Evolutionary conservation across 2,797 vertebrate species (phyloP).

Genomic region (Bovichtus diacanthus): DNA sequence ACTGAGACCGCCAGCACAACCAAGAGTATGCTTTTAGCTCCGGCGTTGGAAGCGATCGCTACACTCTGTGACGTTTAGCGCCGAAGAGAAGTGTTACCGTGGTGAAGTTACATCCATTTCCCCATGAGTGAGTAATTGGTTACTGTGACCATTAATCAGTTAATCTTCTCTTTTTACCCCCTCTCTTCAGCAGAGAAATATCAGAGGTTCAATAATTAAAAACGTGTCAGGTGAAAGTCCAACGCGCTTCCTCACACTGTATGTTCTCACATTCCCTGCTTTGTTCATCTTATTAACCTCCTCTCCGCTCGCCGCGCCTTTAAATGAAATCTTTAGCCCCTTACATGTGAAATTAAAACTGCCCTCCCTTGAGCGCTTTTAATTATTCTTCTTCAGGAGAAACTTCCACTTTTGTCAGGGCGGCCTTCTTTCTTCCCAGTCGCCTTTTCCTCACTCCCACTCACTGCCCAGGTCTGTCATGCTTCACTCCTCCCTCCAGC

Average conservation of each 20-base stretch:
- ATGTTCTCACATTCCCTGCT: slow-evolving; percentile 89
- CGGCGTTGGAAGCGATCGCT: slow-evolving; percentile 43
- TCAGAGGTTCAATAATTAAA: slow-evolving; percentile 89
- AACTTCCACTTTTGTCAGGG: slow-evolving; percentile 87
- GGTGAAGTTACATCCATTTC: slow-evolving; percentile 75
- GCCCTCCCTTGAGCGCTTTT: slow-evolving; percentile 90
- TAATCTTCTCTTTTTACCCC: slow-evolving; percentile 82
- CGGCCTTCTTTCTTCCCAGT: slow-evolving; percentile 66
- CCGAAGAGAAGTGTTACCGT: slow-evolving; percentile 53
- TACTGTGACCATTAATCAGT: slow-evolving; percentile 86
- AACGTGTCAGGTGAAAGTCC: slow-evolving; percentile 91
- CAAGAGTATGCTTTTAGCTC: slow-evolving; percentile 66
- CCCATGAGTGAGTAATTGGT: slow-evolving; percentile 82
- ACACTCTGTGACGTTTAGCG: slow-evolving; percentile 43
- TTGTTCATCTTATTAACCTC: slow-evolving; percentile 92
- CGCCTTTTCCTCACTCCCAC: slow-evolving; percentile 73
- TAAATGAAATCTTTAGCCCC: slow-evolving; percentile 92
- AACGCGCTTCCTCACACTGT: slow-evolving; percentile 83
- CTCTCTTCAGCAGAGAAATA: slow-evolving; percentile 80
- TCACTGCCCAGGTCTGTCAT: slow-evolving; percentile 87
- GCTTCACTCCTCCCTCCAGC: slow-evolving; percentile 82
- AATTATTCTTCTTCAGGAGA: slow-evolving; percentile 90
- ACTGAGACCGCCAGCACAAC: slow-evolving; percentile 55
- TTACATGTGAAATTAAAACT: slow-evolving; percentile 92
- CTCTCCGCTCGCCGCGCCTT: slow-evolving; percentile 86